These are phyloP conservation scores for Apeira syringaria DNA, from an alignment of 2,888 invertebrate species.

Conservation along the genomic window DNA sequence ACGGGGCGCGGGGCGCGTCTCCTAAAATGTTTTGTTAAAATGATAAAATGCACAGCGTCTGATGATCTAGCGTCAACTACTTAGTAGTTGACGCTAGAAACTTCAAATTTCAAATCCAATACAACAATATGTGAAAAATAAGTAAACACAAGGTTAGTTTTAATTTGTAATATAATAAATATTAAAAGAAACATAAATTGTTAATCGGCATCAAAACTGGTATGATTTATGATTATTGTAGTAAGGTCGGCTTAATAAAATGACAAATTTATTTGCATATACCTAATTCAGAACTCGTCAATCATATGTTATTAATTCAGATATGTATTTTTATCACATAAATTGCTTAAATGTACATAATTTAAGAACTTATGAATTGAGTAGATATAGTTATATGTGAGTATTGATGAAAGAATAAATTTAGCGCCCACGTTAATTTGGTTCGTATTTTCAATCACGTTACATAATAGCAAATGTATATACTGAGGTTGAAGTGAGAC, in stretches of 20 bases:
- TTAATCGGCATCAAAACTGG: slow-evolving; percentile 18
- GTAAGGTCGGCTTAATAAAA: slow-evolving; percentile 17
- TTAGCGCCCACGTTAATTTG: slow-evolving; percentile 26
- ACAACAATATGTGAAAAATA: too few relatives aligned
- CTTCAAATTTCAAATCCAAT: too few relatives aligned
- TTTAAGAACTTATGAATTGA: slow-evolving; percentile 4
- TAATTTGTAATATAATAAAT: too few relatives aligned
- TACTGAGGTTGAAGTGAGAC: too few relatives aligned
- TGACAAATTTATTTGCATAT: slow-evolving; percentile 10
- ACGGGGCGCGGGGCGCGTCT: too few relatives aligned
- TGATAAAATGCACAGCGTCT: too few relatives aligned
- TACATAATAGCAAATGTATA: too few relatives aligned
- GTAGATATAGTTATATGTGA: not conserved
- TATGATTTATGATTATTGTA: slow-evolving; percentile 18
- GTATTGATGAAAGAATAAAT: slow-evolving; percentile 3
- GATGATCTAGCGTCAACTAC: too few relatives aligned
- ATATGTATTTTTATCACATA: slow-evolving; percentile 6
- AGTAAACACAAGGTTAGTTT: too few relatives aligned
- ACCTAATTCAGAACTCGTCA: slow-evolving; percentile 7
- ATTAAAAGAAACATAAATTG: slow-evolving; percentile 22
- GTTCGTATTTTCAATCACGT: too few relatives aligned
- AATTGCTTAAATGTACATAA: slow-evolving; percentile 3
- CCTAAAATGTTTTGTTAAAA: too few relatives aligned
- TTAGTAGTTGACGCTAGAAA: too few relatives aligned
- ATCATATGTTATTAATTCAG: slow-evolving; percentile 12